Evolutionary conservation across 2,113 vertebrate genomes (phyloP), one percentile per base, ranked within the genome.

Genomic region (Myodes glareolus): DNA sequence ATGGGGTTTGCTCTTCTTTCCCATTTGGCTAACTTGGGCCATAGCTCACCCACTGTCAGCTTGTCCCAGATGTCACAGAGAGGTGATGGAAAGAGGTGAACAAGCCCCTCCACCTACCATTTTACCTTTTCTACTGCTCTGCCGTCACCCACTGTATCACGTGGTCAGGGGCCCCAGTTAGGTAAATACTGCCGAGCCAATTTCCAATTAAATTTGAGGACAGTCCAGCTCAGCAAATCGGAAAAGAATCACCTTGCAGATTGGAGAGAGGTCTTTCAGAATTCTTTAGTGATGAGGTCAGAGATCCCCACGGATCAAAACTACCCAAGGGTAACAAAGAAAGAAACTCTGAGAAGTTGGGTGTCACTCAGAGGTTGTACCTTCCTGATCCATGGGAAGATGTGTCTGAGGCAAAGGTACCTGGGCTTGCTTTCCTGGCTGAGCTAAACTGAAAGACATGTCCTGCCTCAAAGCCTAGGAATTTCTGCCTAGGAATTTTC

Each of bases 121-220:
- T 31, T 19, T 4, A 25, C 58, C 47, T 13, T 55, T 7, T 63
- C 42, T 58, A 58, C 27, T 72, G 36, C 25, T 86, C 65, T 81
- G 39, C 55, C 47, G 86, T 94, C 75, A 89, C 67, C 67, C 17
- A 65, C 50, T 63, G 5, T 85, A 82, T 76, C 89, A 87, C 7
- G 3, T n/a, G 33, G n/a, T 45, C 55, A 90, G 52, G 52, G 78
- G 70, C 45, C 58, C 95, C n/a, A 3, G 61, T 81, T 81, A 94
- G 55, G 19, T 80, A 96, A 97, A 97, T 93, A 42, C 42, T 89
- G 91, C 47, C 88, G 95, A 96, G 25, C 72, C 94, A 81, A 89
- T 87, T 96, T 81, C 65, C 1, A 0, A 89, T 42, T 47, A 73
- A 50, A 73, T 94, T 80, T 52, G 81, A 70, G 91, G 80, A 81